Percentiles rank a stretch among this genome's conserved stretches.
Conservation (phyloP, 1,140 invertebrate genomes). For the Gryllus bimaculatus region DNA sequence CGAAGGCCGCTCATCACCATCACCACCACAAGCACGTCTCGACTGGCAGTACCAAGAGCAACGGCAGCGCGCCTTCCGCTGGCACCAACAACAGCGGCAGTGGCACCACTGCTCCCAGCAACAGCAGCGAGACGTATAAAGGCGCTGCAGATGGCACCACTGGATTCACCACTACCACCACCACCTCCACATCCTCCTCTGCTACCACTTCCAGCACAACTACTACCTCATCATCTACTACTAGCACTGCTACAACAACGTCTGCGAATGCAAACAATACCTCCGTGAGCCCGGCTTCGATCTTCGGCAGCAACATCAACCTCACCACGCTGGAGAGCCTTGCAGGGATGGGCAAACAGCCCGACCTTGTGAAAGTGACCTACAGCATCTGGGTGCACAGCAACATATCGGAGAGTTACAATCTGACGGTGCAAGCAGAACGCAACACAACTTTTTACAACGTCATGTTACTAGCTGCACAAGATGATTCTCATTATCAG, state of each 20-base stretch:
- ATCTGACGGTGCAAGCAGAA: constrained; percentile 53
- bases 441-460: constrained; percentile 73
- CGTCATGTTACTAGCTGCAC: constrained; percentile 74
- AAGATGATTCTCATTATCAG: constrained; percentile 46
- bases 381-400: constrained; percentile 80
- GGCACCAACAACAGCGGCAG: background rate
- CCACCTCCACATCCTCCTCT: background rate
- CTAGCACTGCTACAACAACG: background rate
- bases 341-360: background rate
- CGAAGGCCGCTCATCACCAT: background rate
- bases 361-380: constrained; percentile 51
- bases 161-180: background rate
- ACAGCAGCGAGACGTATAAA: background rate
- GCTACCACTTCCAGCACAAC: background rate
- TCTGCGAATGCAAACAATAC: background rate
- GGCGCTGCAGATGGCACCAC: background rate
- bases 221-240: background rate
- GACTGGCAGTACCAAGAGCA: background rate
- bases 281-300: background rate
- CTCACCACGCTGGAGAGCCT: background rate
- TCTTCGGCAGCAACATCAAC: background rate
- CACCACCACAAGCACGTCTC: background rate
- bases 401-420: constrained; percentile 66
- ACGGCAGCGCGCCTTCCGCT: no score
- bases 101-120: background rate